Conservation (phyloP, 2,113 vertebrate species). For the Megaleporinus macrocephalus region DNA sequence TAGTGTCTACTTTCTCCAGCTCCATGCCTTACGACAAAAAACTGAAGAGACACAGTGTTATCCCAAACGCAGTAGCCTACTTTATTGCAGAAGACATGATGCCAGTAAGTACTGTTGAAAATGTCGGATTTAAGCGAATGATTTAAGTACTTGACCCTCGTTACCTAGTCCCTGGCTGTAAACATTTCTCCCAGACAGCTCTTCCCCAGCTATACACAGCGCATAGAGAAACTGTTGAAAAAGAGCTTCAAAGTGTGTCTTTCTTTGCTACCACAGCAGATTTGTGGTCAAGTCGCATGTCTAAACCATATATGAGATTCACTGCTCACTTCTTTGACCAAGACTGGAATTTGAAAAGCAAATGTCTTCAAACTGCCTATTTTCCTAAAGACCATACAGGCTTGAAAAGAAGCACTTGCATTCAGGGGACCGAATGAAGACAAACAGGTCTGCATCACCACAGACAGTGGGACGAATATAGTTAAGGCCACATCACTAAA, state of each 20-base stretch:
- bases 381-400: slow-evolving; percentile 33
- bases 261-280: slow-evolving; percentile 13
- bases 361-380: slow-evolving; percentile 26
- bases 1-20: too few species aligned
- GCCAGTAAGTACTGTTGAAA: too few species aligned
- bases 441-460: background rate
- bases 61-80: background rate
- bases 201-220: background rate
- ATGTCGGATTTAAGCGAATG: background rate
- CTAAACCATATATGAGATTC: slow-evolving; percentile 37
- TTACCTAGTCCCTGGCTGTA: background rate
- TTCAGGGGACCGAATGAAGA: background rate
- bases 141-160: background rate
- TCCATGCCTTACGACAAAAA: too few species aligned
- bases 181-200: background rate
- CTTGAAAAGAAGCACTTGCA: background rate
- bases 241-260: background rate
- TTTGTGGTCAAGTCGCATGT: slow-evolving; percentile 27
- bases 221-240: background rate
- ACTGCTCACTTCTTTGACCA: slow-evolving; percentile 26
- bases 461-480: slow-evolving; percentile 10
- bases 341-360: slow-evolving; percentile 26
- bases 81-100: background rate
- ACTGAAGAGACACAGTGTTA: too few species aligned
- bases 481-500: background rate